Evolutionary conservation across 2,888 invertebrate genomes (phyloP).

Genomic region (Phyto melanocephala): DNA sequence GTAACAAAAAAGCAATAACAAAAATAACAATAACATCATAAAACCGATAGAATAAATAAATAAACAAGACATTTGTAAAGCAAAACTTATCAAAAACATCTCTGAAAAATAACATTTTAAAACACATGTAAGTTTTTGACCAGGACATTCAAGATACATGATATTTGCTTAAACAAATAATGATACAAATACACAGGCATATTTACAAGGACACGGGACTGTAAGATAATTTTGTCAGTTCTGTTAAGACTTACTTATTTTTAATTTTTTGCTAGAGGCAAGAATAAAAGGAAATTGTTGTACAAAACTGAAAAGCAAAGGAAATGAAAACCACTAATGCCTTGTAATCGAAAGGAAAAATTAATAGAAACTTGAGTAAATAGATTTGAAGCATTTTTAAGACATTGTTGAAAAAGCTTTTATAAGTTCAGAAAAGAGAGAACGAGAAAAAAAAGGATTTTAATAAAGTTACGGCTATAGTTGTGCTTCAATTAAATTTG

Average conservation of each 20-base stretch:
- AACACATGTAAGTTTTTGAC: background rate
- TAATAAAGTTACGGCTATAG: too few relatives aligned
- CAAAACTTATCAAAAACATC: too few relatives aligned
- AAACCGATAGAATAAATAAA: background rate
- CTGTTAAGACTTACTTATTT: background rate
- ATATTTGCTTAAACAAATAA: slow-evolving; percentile 1
- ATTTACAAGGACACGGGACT: background rate
- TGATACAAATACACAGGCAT: background rate
- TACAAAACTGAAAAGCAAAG: background rate
- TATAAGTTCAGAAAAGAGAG: too few relatives aligned
- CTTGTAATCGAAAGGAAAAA: background rate
- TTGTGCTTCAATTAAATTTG: too few relatives aligned
- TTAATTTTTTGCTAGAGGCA: too few relatives aligned
- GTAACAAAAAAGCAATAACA: background rate
- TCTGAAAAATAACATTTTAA: background rate
- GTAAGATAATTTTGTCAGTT: background rate
- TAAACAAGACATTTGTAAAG: background rate
- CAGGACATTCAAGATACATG: background rate
- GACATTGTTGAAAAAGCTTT: too few relatives aligned
- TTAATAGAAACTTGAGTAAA: too few relatives aligned
- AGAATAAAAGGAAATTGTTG: background rate
- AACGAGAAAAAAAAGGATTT: too few relatives aligned
- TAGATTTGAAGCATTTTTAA: too few relatives aligned
- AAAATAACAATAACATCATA: background rate
- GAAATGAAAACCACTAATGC: background rate